Base-by-base conservation (phyloP, 1,140 invertebrate species). In the Helicoverpa armigera region DNA sequence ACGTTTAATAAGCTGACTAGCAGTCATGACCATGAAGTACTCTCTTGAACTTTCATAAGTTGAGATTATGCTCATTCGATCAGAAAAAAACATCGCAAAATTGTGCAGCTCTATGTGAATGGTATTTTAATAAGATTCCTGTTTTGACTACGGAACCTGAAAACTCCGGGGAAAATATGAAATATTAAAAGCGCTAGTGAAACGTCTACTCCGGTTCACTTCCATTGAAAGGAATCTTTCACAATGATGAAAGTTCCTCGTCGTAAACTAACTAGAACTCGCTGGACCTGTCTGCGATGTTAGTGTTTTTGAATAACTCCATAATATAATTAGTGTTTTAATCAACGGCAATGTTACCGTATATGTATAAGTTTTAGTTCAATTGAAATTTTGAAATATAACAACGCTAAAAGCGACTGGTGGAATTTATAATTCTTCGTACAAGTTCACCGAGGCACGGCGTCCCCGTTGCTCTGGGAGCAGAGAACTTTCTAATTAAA, bases 401-500 rank as follows among this genome's bases (percentile, higher is more conserved):
- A 67, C 75, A 61, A 61, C 56, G 58, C 56, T 65, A 65, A 80
- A 76, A 76, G 73, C 78, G 48, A 70, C 51, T 61, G 74, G 67
- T 80, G 80, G 74, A 75, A 80, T 74, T 88, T 88, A 87, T 87
- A 87, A 88, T 88, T 86, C 83, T 88, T 88, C 82, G 83, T 87
- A 83, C 80, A 87, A 89, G 83, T 87, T 86, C 76, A 85, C 82
- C 83, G 85, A 86, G 75, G 70, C 78, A 63, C 63, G 80, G 79
- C 82, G 86, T 86, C 83, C 82, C 78, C 76, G 76, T 54, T 51
- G 74, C 60, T 72, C 58, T 79, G 76, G 81, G 78, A 85, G 82
- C 84, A 80, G 83, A 80, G 86, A 90, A 92, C 87, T 92, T 91
- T 90, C 84, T 90, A 88, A 90, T 91, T 92, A 91, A 91, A 91